Conservation (phyloP, 1,140 invertebrate species). For the Coenobita brevimanus region DNA sequence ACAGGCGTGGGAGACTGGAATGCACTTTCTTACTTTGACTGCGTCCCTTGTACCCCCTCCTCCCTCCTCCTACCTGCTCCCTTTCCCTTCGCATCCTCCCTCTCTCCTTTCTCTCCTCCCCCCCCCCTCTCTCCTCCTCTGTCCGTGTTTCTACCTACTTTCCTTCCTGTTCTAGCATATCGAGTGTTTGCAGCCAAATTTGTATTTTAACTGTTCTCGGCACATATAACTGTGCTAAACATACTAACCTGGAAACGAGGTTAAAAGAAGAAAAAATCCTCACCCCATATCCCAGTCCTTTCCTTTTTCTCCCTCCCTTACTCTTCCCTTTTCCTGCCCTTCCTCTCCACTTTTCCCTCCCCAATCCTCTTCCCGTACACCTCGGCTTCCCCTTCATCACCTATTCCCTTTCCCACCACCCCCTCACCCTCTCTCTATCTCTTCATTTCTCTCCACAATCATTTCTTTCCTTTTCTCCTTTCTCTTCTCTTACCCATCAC, state of each 20-base stretch:
- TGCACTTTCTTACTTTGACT: not conserved
- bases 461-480: not conserved
- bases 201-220: too few relatives aligned
- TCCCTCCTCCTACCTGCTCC: not conserved
- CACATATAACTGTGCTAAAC: too few relatives aligned
- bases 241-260: too few relatives aligned
- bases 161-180: too few relatives aligned
- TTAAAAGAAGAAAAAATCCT: too few relatives aligned
- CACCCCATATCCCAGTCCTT: too few relatives aligned
- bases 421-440: not conserved
- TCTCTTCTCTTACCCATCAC: not conserved
- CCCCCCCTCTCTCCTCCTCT: not conserved
- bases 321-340: not conserved
- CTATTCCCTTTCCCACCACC: not conserved
- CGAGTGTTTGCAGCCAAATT: too few relatives aligned
- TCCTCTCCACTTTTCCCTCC: not conserved
- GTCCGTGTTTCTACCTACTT: not conserved
- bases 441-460: not conserved
- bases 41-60: not conserved
- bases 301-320: too few relatives aligned
- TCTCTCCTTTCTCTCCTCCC: not conserved
- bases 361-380: not conserved
- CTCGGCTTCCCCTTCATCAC: not conserved
- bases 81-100: not conserved
- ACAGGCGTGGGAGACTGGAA: not conserved